These are phyloP conservation scores for Cephalopachus bancanus DNA, from an alignment of 2,797 vertebrate genomes.

Conservation along the genomic window DNA sequence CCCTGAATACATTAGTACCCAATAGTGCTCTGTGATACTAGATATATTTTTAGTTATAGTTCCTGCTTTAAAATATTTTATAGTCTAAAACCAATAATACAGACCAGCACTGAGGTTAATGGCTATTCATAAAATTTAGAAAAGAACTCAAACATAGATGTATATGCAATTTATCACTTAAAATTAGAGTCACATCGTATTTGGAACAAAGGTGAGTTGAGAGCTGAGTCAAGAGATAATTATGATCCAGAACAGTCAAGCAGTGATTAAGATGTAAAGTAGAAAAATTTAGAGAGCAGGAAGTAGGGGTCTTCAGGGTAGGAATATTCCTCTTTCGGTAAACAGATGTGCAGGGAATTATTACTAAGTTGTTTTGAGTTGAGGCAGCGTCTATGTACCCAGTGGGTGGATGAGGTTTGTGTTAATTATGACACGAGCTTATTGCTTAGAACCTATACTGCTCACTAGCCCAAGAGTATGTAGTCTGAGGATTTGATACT, in stretches of 20 bases:
- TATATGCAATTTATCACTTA: background rate
- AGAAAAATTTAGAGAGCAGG: conserved; percentile 1
- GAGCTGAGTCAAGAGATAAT: background rate
- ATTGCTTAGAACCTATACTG: background rate
- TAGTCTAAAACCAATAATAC: background rate
- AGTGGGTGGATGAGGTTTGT: background rate
- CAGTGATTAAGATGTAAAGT: background rate
- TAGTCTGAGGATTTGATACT: background rate
- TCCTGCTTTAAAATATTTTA: background rate
- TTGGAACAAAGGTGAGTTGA: conserved; percentile 7
- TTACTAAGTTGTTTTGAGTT: conserved; percentile 6
- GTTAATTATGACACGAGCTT: background rate
- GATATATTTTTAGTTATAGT: background rate
- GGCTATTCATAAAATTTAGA: conserved; percentile 6
- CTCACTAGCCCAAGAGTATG: background rate
- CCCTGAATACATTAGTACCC: background rate
- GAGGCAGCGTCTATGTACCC: background rate
- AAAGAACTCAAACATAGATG: background rate
- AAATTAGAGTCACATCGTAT: background rate
- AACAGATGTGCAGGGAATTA: background rate
- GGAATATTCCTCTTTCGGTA: background rate
- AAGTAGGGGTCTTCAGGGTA: background rate
- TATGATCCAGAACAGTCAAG: background rate
- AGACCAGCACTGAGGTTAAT: background rate
- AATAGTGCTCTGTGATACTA: background rate